Evolutionary conservation across 2,797 vertebrate genomes (phyloP), one percentile per base, ranked within the genome.

Genomic region (Melanogrammus aeglefinus): DNA sequence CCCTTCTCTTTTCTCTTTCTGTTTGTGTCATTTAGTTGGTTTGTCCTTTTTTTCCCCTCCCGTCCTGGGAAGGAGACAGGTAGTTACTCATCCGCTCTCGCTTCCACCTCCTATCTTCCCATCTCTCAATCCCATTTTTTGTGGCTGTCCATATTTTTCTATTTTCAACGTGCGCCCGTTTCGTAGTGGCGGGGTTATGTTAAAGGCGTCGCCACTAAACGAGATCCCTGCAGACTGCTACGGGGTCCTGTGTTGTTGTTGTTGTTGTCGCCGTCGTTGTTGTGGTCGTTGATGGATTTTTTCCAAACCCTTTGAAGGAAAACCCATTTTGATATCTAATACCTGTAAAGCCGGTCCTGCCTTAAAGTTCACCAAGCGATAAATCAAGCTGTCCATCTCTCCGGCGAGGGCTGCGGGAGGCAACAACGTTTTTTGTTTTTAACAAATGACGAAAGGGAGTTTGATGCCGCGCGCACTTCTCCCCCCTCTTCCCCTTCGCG

Each of bases 381-480:
- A 73, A 73, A 73, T 39, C 18, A 79, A 24, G 69, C 7, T 1
- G 29, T 84, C 78, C 38, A 82, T 81, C 73, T 75, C 76, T 77
- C 70, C 16, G 80, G 24, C 14, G 16, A 72, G 18, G 35, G 3
- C 12, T 24, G 70, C 9, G 70, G 9, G 27, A 10, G 38, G 9
- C 38, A 1, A 9, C 70, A 29, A 14, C 36, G 75, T 78, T 83
- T 83, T 74, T 77, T 21, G 39, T 83, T 78, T 18, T 77, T 79
- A 79, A 86, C 87, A 86, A 76, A 80, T 51, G 76, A 81, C 24
- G 83, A 76, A 73, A 80, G 83, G 83, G 66, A 84, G 83, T 1
- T 91, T 90, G 83, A 16, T 86, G 80, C 84, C 76, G 72, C 72
- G 38, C 69, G 41, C 77, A 13, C 89, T 16, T 16, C 44, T 4